Conservation (phyloP, 2,113 vertebrate species). For the Sciurus niger region DNA sequence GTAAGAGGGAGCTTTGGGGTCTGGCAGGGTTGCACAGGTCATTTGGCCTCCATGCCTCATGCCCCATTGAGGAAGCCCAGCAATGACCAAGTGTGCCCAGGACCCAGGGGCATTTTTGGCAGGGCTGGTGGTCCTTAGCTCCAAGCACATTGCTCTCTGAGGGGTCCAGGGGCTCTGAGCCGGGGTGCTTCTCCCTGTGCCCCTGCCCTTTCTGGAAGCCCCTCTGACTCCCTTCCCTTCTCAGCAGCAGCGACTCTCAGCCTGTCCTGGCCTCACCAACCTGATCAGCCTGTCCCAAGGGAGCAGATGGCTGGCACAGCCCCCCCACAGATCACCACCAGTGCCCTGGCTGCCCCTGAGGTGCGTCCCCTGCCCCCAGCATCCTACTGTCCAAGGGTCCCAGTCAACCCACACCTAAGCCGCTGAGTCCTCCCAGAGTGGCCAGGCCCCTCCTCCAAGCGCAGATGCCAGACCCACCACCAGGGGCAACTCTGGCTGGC, state of each 20-base stretch:
- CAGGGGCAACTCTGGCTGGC: not conserved
- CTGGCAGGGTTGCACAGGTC: not conserved
- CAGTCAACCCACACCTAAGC: not conserved
- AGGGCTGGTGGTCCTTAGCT: not conserved
- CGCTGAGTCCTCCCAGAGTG: not conserved
- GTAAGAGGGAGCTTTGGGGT: not conserved
- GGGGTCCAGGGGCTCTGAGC: not conserved
- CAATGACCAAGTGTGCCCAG: not conserved
- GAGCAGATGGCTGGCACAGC: conserved; percentile 88
- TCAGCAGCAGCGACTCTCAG: not conserved
- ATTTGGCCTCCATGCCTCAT: too few relatives aligned
- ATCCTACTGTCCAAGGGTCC: rapidly evolving
- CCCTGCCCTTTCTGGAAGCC: not conserved
- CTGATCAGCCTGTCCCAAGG: conserved; percentile 74
- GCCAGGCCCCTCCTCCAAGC: not conserved
- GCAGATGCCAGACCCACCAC: rapidly evolving
- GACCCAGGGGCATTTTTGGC: too few relatives aligned
- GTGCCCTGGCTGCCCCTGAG: conserved; percentile 79
- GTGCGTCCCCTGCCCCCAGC: conserved; percentile 70
- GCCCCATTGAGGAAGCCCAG: not conserved
- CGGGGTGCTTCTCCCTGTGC: too few relatives aligned
- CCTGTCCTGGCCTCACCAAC: conserved; percentile 55
- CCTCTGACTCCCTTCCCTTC: not conserved
- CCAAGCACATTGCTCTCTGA: not conserved
- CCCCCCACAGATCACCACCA: conserved; percentile 87